phyloP scores from a whole-genome alignment of 1,140 invertebrate genomes.

The Goniozus legneri region DNA sequence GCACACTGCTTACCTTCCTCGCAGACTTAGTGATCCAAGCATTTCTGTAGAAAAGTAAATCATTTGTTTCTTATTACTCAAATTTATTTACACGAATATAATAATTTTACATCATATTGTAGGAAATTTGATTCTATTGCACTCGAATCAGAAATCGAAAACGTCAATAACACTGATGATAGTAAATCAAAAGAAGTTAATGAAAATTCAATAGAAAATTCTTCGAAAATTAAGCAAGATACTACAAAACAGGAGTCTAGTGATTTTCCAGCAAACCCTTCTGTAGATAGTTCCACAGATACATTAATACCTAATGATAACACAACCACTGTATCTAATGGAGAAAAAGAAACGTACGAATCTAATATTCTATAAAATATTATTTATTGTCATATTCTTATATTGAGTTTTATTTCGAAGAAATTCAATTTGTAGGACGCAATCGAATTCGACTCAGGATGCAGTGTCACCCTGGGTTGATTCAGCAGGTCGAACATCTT shows the following conservation, averaged over 20 bases:
- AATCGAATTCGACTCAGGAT: conserved; percentile 29
- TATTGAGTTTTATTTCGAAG: background rate
- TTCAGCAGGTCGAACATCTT: conserved; percentile 27
- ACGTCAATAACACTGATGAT: conserved; percentile 26
- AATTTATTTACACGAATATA: background rate
- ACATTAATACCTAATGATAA: conserved; percentile 50
- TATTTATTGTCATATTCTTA: background rate
- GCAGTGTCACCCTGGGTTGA: conserved; percentile 30
- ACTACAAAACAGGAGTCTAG: conserved; percentile 34
- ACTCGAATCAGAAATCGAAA: conserved; percentile 34
- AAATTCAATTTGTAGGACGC: conserved; percentile 29
- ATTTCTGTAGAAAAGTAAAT: conserved; percentile 63
- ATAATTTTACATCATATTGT: conserved; percentile 8
- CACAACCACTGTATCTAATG: conserved; percentile 22
- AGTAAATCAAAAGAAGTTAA: conserved; percentile 18
- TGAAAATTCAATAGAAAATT: conserved; percentile 23
- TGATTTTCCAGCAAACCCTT: conserved; percentile 43
- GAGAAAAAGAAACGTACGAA: conserved; percentile 43
- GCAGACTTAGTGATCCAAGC: conserved; percentile 78
- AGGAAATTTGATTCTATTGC: conserved; percentile 49
- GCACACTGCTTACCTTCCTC: conserved; percentile 59
- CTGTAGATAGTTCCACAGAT: conserved; percentile 54
- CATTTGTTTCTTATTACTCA: too few species aligned
- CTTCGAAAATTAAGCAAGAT: conserved; percentile 24
- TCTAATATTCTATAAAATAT: conserved; percentile 7